Evolutionary conservation across 2,888 invertebrate species (phyloP), one percentile per base, ranked within the genome.

Genomic region (Hyposoter didymator): DNA sequence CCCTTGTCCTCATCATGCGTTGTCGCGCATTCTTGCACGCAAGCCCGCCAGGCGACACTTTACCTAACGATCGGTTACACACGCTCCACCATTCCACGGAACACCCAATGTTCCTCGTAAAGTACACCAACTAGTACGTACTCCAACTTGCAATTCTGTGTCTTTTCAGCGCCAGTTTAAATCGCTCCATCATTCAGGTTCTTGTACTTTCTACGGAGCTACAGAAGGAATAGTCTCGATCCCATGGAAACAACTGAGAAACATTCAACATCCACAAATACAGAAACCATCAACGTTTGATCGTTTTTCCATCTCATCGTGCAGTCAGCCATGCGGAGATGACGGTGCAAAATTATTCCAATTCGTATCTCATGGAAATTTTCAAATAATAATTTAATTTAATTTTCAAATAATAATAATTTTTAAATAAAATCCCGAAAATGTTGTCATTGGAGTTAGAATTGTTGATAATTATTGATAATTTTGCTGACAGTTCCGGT

Each of bases 21-120:
- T 83, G 76, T 84, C 83, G 83, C 88, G 89, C 92, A 93, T 94
- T 92, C 93, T 90, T 89, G 90, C 93, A 94, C 93, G 93, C 93
- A 92, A 93, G 92, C 92, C 92, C 92, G 91, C 90, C 91, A 92
- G 93, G 93, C 93, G 93, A 93, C 93, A 93, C 91, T 93, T 93
- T 92, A 90, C 90, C 88, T 93, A 93, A 93, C 91, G 90, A 92
- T 91, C 90, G 91, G 92, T 91, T 92, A 87, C 87, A 80, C 85
- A 82, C 86, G 88, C 80, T 87, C 82, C 73, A 39, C 78, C 78
- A 78, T 83, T 78, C 86, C 83, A 85, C 80, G 66, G 81, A 79
- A 78, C 74, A 78, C 74, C 82, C 49, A 87, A 84, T 84, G 75
- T 86, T 86, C 67, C 69, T 80, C 55, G 87, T 85, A 83, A 83